Evolutionary conservation across 2,113 vertebrate species (phyloP).

Genomic region (Ophthalmolycus amberensis): DNA sequence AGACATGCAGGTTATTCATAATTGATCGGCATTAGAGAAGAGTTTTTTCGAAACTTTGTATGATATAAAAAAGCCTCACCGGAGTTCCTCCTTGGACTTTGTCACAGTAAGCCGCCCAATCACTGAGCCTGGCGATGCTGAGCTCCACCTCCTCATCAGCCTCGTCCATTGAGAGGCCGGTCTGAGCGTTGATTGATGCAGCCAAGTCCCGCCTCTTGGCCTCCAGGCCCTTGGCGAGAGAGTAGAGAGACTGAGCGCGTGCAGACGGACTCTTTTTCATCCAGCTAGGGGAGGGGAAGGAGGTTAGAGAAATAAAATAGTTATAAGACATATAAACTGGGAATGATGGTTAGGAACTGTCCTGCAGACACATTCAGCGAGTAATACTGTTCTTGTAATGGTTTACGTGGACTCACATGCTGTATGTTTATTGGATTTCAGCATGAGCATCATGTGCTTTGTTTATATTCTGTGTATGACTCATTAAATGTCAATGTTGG

Average conservation of each 20-base stretch:
- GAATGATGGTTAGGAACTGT: background rate
- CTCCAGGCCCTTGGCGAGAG: constrained; percentile 86
- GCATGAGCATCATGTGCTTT: background rate
- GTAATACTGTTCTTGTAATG: background rate
- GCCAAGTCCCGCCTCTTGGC: constrained; percentile 75
- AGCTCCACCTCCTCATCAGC: constrained; percentile 85
- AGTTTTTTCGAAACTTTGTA: background rate
- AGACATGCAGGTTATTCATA: background rate
- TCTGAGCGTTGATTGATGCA: constrained; percentile 70
- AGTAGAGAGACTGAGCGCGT: constrained; percentile 84
- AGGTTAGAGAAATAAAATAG: background rate
- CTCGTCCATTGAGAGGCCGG: constrained; percentile 60
- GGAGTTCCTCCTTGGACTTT: constrained; percentile 80
- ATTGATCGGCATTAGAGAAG: background rate
- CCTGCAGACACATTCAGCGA: background rate
- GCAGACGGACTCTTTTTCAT: constrained; percentile 78
- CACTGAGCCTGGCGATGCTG: constrained; percentile 82
- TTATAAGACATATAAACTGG: too few relatives aligned
- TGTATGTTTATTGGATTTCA: background rate
- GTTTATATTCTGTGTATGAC: background rate
- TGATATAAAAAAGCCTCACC: constrained; percentile 70
- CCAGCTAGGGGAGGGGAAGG: constrained; percentile 82
- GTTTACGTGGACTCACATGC: background rate
- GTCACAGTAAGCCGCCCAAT: constrained; percentile 87
- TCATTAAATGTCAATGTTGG: constrained; percentile 20